Percentiles rank a stretch among this genome's conserved stretches.
Evolutionary conservation across 2,888 invertebrate genomes (phyloP).

Genomic region (Cephus spinipes): DNA sequence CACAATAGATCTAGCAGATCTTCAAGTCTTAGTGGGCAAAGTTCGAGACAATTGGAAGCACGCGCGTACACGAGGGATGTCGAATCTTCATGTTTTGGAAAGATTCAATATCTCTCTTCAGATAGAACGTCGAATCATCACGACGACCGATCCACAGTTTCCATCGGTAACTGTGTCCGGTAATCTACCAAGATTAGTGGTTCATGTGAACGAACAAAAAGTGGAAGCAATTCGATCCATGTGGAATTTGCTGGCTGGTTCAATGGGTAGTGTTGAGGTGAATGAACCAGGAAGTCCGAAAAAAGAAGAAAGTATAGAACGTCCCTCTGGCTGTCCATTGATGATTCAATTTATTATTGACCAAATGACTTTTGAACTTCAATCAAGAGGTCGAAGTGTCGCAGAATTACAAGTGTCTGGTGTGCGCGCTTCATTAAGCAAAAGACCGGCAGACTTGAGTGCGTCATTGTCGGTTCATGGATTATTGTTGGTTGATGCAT

Average conservation of each 20-base stretch:
- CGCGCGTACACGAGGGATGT: constrained; percentile 86
- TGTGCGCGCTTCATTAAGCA: constrained; percentile 81
- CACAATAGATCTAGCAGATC: constrained; percentile 65
- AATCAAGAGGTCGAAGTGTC: constrained; percentile 88
- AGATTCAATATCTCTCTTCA: constrained; percentile 72
- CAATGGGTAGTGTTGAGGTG: constrained; percentile 29
- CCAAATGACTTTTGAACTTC: constrained; percentile 82
- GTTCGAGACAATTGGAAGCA: constrained; percentile 92
- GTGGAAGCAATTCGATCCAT: constrained; percentile 76
- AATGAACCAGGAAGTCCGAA: constrained; percentile 57
- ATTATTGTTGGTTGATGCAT: constrained; percentile 90
- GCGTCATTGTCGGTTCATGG: constrained; percentile 92
- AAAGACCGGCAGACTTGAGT: constrained; percentile 80
- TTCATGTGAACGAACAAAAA: constrained; percentile 93
- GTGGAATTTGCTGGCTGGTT: constrained; percentile 64
- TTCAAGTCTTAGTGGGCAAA: constrained; percentile 86
- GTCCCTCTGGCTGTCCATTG: constrained; percentile 68
- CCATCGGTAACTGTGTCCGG: constrained; percentile 87
- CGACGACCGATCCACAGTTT: constrained; percentile 87
- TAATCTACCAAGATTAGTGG: constrained; percentile 86
- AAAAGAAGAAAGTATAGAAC: constrained; percentile 54
- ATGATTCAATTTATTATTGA: constrained; percentile 90
- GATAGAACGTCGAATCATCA: constrained; percentile 84
- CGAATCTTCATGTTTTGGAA: constrained; percentile 87
- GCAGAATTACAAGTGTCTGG: constrained; percentile 94